These are phyloP conservation scores for Hippasteria phrygiana DNA, from an alignment of 53 echinoderm and acorn worm genomes.

Conservation along the genomic window DNA sequence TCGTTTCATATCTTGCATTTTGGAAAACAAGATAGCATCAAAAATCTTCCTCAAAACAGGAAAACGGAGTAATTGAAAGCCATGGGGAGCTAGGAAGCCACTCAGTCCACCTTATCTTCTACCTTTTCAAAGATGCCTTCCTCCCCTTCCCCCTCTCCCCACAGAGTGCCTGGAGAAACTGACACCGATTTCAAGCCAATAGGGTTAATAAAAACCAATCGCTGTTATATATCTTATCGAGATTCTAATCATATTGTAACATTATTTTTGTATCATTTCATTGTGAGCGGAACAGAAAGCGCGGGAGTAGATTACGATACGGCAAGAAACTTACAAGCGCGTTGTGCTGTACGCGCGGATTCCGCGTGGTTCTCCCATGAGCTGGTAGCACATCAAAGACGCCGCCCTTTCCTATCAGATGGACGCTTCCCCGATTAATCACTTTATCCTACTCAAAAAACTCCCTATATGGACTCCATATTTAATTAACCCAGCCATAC, in stretches of 20 bases:
- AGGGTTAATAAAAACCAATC: constrained; percentile 68
- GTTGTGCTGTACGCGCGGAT: constrained; percentile 45
- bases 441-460: constrained; percentile 62
- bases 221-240: constrained; percentile 61
- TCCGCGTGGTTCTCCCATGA: constrained; percentile 21
- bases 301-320: constrained; percentile 52
- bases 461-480: constrained; percentile 63
- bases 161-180: constrained; percentile 45
- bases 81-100: constrained; percentile 41
- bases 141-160: constrained; percentile 9
- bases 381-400: constrained; percentile 52
- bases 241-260: constrained; percentile 65
- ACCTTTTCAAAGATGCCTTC: constrained; percentile 12
- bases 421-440: constrained; percentile 55
- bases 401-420: constrained; percentile 52
- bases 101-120: constrained; percentile 49
- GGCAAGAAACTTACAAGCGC: constrained; percentile 47
- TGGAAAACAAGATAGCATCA: constrained; percentile 35
- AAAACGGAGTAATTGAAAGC: constrained; percentile 62
- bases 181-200: constrained; percentile 65
- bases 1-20: constrained; percentile 23
- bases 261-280: constrained; percentile 70
- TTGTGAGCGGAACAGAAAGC: constrained; percentile 43
- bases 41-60: constrained; percentile 51
- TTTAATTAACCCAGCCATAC: constrained; percentile 63